These are phyloP conservation scores for Sarcophaga peregrina DNA, from an alignment of 1,140 invertebrate species.

Conservation along the genomic window DNA sequence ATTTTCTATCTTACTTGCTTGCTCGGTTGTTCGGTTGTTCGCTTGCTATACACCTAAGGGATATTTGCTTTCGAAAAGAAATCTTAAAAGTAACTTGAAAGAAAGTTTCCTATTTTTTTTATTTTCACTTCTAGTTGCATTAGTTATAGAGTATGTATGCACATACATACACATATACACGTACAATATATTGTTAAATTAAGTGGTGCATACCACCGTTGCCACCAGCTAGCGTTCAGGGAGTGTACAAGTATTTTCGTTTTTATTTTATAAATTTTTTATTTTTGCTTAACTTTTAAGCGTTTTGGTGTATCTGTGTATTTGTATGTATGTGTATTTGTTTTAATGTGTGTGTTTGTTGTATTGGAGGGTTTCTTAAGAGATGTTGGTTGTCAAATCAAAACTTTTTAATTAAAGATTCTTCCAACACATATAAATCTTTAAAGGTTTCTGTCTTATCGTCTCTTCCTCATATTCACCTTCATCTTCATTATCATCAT, in stretches of 20 bases:
- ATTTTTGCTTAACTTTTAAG: background rate
- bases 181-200: background rate
- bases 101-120: background rate
- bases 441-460: background rate
- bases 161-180: too few species aligned
- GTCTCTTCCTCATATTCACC: background rate
- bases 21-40: too few species aligned
- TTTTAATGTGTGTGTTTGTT: background rate
- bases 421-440: background rate
- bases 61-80: background rate
- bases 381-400: constrained; percentile 1
- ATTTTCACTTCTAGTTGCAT: too few species aligned
- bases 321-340: background rate
- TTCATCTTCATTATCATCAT: too few species aligned
- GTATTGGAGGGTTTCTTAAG: background rate
- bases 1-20: too few species aligned
- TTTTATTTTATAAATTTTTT: background rate
- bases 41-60: background rate
- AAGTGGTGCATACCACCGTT: background rate
- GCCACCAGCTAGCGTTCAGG: background rate
- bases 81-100: constrained; percentile 3
- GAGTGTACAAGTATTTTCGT: background rate
- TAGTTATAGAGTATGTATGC: too few species aligned
- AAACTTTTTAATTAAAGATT: constrained; percentile 25
- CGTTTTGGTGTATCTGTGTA: too few species aligned